Evolutionary conservation across 2,113 vertebrate genomes (phyloP).

Genomic region (Chaetorhynchus papuensis): DNA sequence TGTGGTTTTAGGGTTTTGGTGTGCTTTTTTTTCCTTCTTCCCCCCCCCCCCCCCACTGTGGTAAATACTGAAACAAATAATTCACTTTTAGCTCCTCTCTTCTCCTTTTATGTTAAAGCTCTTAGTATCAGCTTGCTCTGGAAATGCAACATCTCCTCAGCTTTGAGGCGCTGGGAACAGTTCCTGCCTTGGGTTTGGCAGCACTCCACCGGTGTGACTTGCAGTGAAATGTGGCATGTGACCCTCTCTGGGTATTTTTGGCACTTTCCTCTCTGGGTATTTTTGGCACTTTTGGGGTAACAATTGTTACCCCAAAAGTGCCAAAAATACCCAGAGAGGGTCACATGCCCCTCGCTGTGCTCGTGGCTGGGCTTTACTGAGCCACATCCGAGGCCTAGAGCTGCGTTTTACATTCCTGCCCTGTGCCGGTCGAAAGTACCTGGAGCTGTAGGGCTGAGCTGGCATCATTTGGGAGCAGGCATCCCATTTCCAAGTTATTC

Average conservation of each 20-base stretch:
- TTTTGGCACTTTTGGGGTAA: no score
- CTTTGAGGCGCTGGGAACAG: background rate
- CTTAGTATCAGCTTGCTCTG: background rate
- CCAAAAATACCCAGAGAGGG: background rate
- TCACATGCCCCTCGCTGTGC: rapidly evolving
- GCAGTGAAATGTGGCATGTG: background rate
- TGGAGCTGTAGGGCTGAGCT: background rate
- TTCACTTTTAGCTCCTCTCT: background rate
- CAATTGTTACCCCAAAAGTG: background rate
- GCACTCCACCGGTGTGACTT: rapidly evolving
- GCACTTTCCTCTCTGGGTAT: no score
- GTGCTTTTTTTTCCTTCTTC: no score
- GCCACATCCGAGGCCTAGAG: background rate
- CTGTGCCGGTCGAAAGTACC: rapidly evolving
- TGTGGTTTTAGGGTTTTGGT: background rate
- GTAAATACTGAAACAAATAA: background rate
- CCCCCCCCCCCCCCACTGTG: background rate
- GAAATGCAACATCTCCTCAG: background rate
- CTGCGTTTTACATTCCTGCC: background rate
- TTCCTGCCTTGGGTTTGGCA: background rate
- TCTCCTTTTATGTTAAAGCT: background rate
- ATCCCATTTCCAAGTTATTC: background rate
- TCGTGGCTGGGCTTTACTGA: background rate
- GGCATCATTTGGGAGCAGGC: rapidly evolving
- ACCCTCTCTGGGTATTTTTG: no score